These are phyloP conservation scores for Brachypteracias leptosomus DNA, from an alignment of 2,113 vertebrate species.

Conservation along the genomic window DNA sequence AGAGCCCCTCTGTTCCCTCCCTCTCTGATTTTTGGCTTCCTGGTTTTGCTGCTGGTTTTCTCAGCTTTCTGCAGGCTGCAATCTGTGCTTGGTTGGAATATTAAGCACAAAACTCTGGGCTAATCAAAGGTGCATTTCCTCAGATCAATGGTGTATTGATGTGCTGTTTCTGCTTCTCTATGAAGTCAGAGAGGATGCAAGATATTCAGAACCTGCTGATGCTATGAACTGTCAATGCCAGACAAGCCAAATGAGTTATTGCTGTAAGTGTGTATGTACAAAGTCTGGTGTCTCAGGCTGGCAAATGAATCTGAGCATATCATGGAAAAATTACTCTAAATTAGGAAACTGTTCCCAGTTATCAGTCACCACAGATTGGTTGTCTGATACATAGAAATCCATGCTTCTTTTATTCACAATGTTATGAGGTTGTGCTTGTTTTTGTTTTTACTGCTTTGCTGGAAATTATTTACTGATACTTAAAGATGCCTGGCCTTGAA, in stretches of 20 bases:
- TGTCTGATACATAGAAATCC: not conserved
- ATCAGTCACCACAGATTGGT: not conserved
- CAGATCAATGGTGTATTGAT: not conserved
- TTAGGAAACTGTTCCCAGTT: not conserved
- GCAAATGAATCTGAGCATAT: not conserved
- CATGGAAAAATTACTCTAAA: not conserved
- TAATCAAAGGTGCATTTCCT: not conserved
- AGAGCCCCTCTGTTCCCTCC: not conserved
- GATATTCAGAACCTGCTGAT: not conserved
- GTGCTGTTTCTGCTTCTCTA: not conserved
- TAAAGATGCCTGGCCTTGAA: not conserved
- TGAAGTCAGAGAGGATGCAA: not conserved
- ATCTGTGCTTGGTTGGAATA: not conserved
- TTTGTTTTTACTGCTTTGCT: not conserved
- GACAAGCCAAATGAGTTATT: not conserved
- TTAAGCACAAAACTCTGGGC: not conserved
- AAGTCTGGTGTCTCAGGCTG: not conserved
- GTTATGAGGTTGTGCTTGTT: not conserved
- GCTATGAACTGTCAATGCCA: not conserved
- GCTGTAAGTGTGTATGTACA: not conserved
- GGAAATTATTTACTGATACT: not conserved
- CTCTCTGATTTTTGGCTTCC: not conserved
- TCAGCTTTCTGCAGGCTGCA: not conserved
- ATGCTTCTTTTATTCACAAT: not conserved
- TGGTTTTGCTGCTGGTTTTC: not conserved